Evolutionary conservation across 2,888 invertebrate species (phyloP), one percentile per base, ranked within the genome.

Genomic region (Scaptomyza flava): DNA sequence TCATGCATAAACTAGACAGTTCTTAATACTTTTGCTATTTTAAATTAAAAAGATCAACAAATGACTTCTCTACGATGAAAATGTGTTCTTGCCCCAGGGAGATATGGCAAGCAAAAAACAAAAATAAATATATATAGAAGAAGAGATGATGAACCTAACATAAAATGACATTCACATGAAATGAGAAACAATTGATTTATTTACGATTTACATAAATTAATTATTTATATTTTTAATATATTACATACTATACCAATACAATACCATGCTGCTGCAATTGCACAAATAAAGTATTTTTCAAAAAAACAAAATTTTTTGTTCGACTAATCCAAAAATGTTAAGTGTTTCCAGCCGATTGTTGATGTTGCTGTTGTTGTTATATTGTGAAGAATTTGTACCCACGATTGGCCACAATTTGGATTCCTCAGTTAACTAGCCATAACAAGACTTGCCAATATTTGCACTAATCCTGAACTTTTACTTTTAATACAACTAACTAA

Each of bases 201-300:
- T 88, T 88, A 89, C 89, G 76, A 83, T 84, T 87, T 87, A 81
- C 77, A 85, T 85, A 87, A 87, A 87, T 85, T 81, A 85, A 89
- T 89, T 89, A 90, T 89, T 89, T 90, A 86, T 86, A 89, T 79
- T 81, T 85, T 83, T 78, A 83, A 87, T 60, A 73, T 66, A 76
- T 48, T 81, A 74, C 72, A 81, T 83, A 77, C 77, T 70, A 80
- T 86, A 83, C 73, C 85, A 72, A 80, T 76, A 79, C 70, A 72
- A 75, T 80, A 75, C 80, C 75, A 89, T 87, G 87, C 84, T 86
- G 90, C 87, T 89, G 88, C 88, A 90, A 88, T 84, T 85, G 91
- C 90, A 90, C 90, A 90, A 86, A 89, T 85, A 90, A 90, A 90
- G 87, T 85, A 89, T 89, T 90, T 89, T 89, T 79, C 70, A 80